Conservation (phyloP, 2,113 vertebrate species). For the Apodemus sylvaticus region DNA sequence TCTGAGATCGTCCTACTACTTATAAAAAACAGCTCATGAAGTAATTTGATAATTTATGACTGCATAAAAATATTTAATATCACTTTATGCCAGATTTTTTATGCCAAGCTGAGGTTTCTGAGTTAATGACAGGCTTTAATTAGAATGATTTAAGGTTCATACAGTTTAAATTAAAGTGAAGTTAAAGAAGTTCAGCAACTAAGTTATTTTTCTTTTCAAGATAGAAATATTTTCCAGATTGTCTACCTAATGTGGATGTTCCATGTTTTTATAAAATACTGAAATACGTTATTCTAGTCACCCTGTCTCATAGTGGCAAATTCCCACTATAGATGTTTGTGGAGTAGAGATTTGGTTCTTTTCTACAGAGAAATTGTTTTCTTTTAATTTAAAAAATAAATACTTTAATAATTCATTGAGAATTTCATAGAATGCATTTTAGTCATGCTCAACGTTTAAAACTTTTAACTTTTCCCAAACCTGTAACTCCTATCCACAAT, state of each 20-base stretch:
- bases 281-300: neutral
- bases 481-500: neutral
- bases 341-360: neutral
- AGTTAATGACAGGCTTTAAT: slow-evolving; percentile 67
- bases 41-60: slow-evolving; percentile 60
- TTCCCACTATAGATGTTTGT: neutral
- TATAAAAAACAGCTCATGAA: slow-evolving; percentile 18
- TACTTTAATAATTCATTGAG: neutral
- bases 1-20: neutral
- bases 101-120: slow-evolving; percentile 48
- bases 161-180: slow-evolving; percentile 53
- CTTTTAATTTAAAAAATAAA: neutral
- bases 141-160: slow-evolving; percentile 57
- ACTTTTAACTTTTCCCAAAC: neutral
- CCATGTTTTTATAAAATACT: neutral
- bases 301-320: neutral
- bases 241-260: neutral
- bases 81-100: slow-evolving; percentile 18
- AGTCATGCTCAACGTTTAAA: neutral
- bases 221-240: slow-evolving; percentile 25
- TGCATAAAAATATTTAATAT: slow-evolving; percentile 61
- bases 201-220: slow-evolving; percentile 30
- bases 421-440: neutral
- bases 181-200: slow-evolving; percentile 35
- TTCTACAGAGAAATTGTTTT: neutral